Base-by-base conservation (phyloP, 2,888 invertebrate genomes). In the Torymus texanus region DNA sequence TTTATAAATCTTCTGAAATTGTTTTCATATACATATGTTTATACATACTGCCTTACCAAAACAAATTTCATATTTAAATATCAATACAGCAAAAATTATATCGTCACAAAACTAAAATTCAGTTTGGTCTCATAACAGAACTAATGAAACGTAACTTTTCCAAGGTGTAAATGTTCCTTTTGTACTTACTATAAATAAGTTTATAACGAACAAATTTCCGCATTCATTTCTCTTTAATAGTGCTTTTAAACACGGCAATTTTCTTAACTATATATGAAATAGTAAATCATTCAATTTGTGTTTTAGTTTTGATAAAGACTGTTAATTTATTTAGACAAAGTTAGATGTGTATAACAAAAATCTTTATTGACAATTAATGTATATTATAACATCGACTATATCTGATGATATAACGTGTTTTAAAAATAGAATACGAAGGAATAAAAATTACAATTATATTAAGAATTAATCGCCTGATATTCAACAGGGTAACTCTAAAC, bases 401-500 rank as follows among this genome's bases (percentile, higher is more conserved):
- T 24, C 65, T 51, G 24, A 63, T 24, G 2, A 71, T 51, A 59
- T 58, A 50, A 50, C 1, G 51, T 58, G 24, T 71, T 50, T 51
- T 65, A 53, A 78, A 78, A 2, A 51, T 12, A 50, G 56, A 61
- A 13, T 62, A 16, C 24, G 56, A 73, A 68, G 53, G 55, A 73
- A 78, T 13, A 72, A 73, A 41, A 62, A 50, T 73, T 67, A 70
- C 29, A n/a, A 16, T 53, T 73, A 41, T 55, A 58, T 67, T 61
- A 67, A 78, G 11, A 73, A 50, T 56, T 73, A 55, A 62, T 62
- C 21, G 55, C 55, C 68, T 68, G 21, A 75, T 62, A 67, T 73
- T 21, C 12, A 68, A 73, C 78, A 73, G 67, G 73, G 73, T 78
- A 78, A 73, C 11, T 56, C 0, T 78, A 67, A 61, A 67, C 50